phyloP scores from a whole-genome alignment of 2,797 vertebrate species.

The Podarcis lilfordi region DNA sequence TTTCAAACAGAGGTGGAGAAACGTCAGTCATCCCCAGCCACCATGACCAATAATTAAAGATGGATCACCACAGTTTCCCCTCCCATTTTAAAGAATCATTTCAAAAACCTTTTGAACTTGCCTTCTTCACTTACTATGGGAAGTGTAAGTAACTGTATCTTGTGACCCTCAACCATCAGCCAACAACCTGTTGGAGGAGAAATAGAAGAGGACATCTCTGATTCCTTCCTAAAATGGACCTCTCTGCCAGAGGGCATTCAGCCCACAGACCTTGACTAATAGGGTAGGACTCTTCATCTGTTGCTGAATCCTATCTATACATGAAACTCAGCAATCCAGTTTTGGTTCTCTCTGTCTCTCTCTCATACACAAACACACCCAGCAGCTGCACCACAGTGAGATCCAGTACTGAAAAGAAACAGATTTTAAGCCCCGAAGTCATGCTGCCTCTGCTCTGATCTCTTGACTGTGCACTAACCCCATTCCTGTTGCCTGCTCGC shows the following conservation, averaged over 20 bases:
- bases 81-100: neutral
- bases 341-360: neutral
- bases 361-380: neutral
- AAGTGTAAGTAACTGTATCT: neutral
- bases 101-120: neutral
- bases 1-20: neutral
- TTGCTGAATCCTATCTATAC: neutral
- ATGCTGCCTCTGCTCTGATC: neutral
- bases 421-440: neutral
- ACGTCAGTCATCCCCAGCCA: neutral
- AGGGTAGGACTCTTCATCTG: neutral
- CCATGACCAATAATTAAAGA: neutral
- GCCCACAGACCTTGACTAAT: neutral
- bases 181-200: too few relatives aligned
- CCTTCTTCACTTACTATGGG: neutral
- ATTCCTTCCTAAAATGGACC: neutral
- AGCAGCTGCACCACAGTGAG: neutral
- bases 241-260: neutral
- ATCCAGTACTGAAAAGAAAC: neutral
- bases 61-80: neutral
- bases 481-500: neutral
- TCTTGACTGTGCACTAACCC: neutral
- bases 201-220: neutral
- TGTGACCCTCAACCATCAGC: neutral
- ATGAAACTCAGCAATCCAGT: neutral